Base-by-base conservation (phyloP, 2,888 invertebrate genomes). In the Halocaridina rubra region DNA sequence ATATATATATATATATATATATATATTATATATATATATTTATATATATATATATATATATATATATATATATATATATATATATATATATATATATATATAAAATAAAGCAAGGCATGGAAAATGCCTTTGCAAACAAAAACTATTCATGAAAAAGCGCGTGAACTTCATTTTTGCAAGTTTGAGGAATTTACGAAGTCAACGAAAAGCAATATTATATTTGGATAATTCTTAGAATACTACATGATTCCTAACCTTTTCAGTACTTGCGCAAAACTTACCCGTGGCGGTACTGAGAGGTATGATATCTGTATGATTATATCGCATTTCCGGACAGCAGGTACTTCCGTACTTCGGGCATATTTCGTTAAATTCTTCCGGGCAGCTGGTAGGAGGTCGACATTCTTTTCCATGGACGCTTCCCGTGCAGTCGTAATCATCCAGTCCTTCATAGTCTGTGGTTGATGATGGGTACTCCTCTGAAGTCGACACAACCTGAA, bases 21-120 rank as follows among this genome's bases (percentile, higher is more conserved):
- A 67, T 29, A 67, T 67, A 67, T 67, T 27, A 1, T 67, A 67
- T 67, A 67, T 69, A 69, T 29, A 1, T 29, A 64, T 24, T 3
- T 19, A 16, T 64, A 69, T 69, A 69, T 69, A 29, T 69, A 69
- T 69, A 69, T 29, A 69, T 69, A 69, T 69, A 69, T 69, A 69
- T 69, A 69, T 69, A 69, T 69, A 69, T 69, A 69, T 69, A 69
- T 69, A 29, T 64, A 5, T 64, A 5, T 64, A 8, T 64, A 8
- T 64, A 8, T 64, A 8, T 64, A 8, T 64, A 8, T 64, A 8
- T 64, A 7, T 64, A 13, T 64, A 13, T 64, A 13, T 64, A n/a
- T n/a, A n/a, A n/a, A n/a, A n/a, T n/a, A n/a, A n/a, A n/a, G n/a
- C n/a, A n/a, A n/a, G n/a, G n/a, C n/a, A n/a, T n/a, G n/a, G n/a